Conservation (phyloP, 2,888 invertebrate genomes). For the Caenorhabditis sp. region DNA sequence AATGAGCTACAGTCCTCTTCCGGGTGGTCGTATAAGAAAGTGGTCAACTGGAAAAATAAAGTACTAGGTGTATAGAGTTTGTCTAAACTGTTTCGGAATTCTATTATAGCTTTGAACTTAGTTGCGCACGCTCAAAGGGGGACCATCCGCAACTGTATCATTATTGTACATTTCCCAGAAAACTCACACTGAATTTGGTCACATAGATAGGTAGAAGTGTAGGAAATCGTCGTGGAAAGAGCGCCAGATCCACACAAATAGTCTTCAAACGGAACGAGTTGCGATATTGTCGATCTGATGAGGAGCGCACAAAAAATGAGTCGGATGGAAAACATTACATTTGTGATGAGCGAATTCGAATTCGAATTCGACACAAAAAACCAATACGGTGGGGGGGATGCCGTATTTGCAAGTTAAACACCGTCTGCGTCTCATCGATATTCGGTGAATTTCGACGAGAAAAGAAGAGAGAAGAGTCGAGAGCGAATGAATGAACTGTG, state of each 20-base stretch:
- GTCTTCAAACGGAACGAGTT: constrained; percentile 43
- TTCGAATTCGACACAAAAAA: no score
- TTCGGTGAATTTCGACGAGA: not conserved
- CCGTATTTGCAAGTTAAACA: constrained; percentile 46
- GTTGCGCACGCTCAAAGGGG: no score
- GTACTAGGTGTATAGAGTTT: no score
- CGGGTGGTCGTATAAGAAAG: no score
- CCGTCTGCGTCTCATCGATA: constrained; percentile 38
- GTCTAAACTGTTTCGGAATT: no score
- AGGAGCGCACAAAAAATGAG: not conserved
- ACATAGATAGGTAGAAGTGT: constrained; percentile 46
- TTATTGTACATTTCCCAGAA: no score
- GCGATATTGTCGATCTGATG: not conserved
- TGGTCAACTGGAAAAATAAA: no score
- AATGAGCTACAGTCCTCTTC: no score
- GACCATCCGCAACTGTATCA: no score
- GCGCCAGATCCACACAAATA: constrained; percentile 46
- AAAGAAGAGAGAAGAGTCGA: no score
- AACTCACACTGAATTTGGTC: constrained; percentile 54
- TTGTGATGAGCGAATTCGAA: no score
- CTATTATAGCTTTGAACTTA: no score
- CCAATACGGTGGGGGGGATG: not conserved
- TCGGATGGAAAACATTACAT: not conserved
- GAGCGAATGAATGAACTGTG: constrained; percentile 23
- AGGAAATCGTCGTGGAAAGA: constrained; percentile 33